A percentile compares a stretch with the other conserved stretches of the same genome.
phyloP scores from a whole-genome alignment of 2,888 invertebrate genomes.

The Hofmannophila pseudospretella region DNA sequence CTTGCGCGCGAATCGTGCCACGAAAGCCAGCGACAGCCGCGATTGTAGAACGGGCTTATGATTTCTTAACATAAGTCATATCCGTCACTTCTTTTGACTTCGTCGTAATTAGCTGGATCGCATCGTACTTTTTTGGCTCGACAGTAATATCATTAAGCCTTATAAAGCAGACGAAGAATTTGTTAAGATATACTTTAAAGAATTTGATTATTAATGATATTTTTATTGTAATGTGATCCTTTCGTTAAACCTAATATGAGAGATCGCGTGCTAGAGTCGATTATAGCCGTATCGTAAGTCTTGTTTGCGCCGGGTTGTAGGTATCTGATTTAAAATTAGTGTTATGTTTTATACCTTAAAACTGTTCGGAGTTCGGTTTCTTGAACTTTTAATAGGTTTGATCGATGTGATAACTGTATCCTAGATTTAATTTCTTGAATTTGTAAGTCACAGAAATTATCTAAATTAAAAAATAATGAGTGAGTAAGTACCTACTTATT shows the following conservation, averaged over 20 bases:
- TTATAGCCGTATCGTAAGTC: constrained; percentile 35
- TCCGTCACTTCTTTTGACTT: constrained; percentile 9
- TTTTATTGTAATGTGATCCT: constrained; percentile 19
- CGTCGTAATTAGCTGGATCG: constrained; percentile 13
- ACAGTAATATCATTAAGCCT: constrained; percentile 14
- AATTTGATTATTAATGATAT: constrained; percentile 17
- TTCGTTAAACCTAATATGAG: constrained; percentile 27
- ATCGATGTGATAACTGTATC: constrained; percentile 5
- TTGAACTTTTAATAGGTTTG: constrained; percentile 16
- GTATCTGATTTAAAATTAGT: constrained; percentile 40
- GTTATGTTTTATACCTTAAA: constrained; percentile 29
- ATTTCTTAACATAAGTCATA: background rate
- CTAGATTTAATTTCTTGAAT: background rate
- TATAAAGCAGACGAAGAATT: constrained; percentile 15
- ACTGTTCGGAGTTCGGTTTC: constrained; percentile 24
- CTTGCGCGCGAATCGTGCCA: too few species aligned
- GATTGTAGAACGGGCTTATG: too few species aligned
- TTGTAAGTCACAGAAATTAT: background rate
- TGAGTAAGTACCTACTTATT: too few species aligned
- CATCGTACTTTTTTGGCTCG: constrained; percentile 7
- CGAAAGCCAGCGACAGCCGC: too few species aligned
- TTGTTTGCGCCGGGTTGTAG: constrained; percentile 35
- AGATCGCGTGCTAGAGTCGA: constrained; percentile 39
- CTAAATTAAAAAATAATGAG: constrained; percentile 5
- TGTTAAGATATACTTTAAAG: constrained; percentile 16